Percentiles rank a stretch among this genome's conserved stretches.
These are phyloP conservation scores for Papilio protenor DNA, from an alignment of 2,888 invertebrate genomes.

Conservation along the genomic window DNA sequence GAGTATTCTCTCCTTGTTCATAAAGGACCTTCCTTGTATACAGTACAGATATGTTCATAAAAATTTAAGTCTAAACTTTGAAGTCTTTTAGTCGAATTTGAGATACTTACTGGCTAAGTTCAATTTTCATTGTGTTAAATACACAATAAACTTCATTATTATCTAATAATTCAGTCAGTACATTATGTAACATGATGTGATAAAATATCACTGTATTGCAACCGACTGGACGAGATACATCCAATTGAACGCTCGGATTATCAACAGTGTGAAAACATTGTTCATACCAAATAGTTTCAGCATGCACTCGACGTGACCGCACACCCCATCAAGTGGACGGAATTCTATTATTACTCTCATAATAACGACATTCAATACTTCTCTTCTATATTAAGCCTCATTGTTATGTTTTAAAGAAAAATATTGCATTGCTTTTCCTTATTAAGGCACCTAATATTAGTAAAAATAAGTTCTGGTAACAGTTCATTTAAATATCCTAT, in stretches of 20 bases:
- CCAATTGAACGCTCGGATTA: conserved; percentile 51
- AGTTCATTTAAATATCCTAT: conserved; percentile 9
- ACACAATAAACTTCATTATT: conserved; percentile 55
- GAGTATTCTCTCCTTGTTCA: conserved; percentile 81
- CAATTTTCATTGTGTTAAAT: conserved; percentile 67
- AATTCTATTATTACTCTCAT: conserved; percentile 64
- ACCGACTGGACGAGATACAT: conserved; percentile 70
- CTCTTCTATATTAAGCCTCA: not conserved
- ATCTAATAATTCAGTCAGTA: conserved; percentile 82
- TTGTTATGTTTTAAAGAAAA: conserved; percentile 16
- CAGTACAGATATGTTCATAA: conserved; percentile 82
- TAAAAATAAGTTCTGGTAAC: conserved; percentile 13
- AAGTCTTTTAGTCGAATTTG: conserved; percentile 84
- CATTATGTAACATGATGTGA: conserved; percentile 69
- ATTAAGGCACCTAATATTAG: conserved; percentile 2
- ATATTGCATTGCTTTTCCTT: conserved; percentile 10
- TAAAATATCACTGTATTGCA: conserved; percentile 72
- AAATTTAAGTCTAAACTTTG: conserved; percentile 80
- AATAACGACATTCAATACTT: conserved; percentile 36
- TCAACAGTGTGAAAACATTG: conserved; percentile 72
- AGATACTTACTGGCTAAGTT: conserved; percentile 79
- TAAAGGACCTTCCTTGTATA: conserved; percentile 73
- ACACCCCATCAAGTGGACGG: conserved; percentile 81
- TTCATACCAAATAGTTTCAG: conserved; percentile 47
- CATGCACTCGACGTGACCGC: conserved; percentile 56